phyloP scores from a whole-genome alignment of 2,797 vertebrate genomes.

The Lagodon rhomboides region DNA sequence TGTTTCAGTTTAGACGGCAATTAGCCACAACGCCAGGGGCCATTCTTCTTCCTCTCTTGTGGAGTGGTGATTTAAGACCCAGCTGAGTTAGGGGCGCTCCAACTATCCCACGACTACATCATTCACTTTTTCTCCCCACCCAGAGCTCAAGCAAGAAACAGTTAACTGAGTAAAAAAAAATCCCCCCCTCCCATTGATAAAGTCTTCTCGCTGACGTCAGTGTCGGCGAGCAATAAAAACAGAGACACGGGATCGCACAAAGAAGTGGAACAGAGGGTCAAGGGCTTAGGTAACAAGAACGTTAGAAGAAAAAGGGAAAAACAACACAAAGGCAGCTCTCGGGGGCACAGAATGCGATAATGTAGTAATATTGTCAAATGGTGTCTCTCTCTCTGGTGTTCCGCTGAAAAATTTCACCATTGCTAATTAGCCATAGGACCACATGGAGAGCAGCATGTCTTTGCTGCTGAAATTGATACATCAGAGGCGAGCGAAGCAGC shows the following conservation, averaged over 20 bases:
- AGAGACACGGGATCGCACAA: conserved; percentile 4
- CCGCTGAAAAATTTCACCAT: conserved; percentile 32
- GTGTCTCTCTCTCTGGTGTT: conserved; percentile 53
- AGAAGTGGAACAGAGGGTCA: conserved; percentile 14
- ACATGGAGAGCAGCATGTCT: conserved; percentile 62
- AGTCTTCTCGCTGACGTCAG: conserved; percentile 33
- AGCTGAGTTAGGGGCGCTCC: conserved; percentile 61
- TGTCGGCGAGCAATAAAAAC: neutral
- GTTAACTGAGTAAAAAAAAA: conserved; percentile 63
- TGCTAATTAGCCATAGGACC: conserved; percentile 71
- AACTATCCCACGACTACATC: conserved; percentile 55
- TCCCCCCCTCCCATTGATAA: conserved; percentile 53
- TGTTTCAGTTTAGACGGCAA: conserved; percentile 87
- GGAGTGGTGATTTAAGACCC: conserved; percentile 79
- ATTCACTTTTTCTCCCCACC: conserved; percentile 49
- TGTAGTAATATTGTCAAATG: conserved; percentile 47
- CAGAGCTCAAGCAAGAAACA: conserved; percentile 52
- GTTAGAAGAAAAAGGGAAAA: neutral
- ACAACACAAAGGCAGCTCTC: conserved; percentile 24
- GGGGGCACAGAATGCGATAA: conserved; percentile 46
- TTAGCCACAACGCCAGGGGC: conserved; percentile 85
- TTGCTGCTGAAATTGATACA: conserved; percentile 64
- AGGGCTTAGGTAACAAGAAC: conserved; percentile 18
- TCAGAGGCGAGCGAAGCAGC: conserved; percentile 60
- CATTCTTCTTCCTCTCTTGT: conserved; percentile 78